These are phyloP conservation scores for Odontamblyopus lacepedii DNA, from an alignment of 2,797 vertebrate genomes.

Conservation along the genomic window DNA sequence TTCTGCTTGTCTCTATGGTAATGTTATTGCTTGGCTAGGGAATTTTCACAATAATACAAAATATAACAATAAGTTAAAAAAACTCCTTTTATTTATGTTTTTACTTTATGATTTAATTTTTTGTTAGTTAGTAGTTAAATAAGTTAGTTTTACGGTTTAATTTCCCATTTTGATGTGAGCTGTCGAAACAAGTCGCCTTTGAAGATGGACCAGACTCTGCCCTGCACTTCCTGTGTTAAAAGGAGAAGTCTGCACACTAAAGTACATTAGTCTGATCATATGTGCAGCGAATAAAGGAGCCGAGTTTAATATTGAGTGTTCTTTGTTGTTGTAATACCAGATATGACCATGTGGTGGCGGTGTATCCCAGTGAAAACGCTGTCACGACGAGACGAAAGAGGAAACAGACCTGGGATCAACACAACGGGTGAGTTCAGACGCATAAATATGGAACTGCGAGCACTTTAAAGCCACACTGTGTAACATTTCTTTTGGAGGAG, in stretches of 20 bases:
- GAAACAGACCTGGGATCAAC: conserved; percentile 76
- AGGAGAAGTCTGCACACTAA: conserved; percentile 79
- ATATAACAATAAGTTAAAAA: too few relatives aligned
- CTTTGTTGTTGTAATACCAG: conserved; percentile 53
- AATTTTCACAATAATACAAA: too few relatives aligned
- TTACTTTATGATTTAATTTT: too few relatives aligned
- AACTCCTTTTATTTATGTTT: too few relatives aligned
- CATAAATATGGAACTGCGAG: background rate
- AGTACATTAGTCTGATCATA: conserved; percentile 57
- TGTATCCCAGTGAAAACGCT: conserved; percentile 83
- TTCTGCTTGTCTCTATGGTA: too few relatives aligned
- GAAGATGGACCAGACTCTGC: conserved; percentile 69
- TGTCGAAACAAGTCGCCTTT: conserved; percentile 75
- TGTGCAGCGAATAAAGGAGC: too few relatives aligned
- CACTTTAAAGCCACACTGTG: too few relatives aligned
- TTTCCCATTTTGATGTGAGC: background rate
- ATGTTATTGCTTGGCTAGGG: too few relatives aligned
- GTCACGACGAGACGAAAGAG: conserved; percentile 87
- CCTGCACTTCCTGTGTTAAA: conserved; percentile 79
- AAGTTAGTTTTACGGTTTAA: too few relatives aligned
- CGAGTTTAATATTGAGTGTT: too few relatives aligned
- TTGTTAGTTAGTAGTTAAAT: too few relatives aligned
- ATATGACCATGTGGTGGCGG: conserved; percentile 88
- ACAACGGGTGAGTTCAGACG: conserved; percentile 72
- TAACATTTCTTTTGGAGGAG: too few relatives aligned